A percentile compares a stretch with the other conserved stretches of the same genome.
These are phyloP conservation scores for Hermaeophaga mercurialis DNA, from an alignment of 2,888 invertebrate species.

Conservation along the genomic window DNA sequence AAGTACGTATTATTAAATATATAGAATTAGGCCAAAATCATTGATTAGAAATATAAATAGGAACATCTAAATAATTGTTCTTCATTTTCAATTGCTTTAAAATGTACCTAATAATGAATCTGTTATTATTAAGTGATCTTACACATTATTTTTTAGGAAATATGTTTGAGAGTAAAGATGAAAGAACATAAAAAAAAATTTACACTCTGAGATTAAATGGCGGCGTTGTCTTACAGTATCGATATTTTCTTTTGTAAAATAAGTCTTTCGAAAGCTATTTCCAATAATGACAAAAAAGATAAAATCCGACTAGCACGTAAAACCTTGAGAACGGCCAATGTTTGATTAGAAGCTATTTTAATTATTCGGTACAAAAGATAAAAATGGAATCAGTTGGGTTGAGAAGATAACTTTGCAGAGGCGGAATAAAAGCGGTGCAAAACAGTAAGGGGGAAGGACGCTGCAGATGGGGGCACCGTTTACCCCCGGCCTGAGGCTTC, in stretches of 20 bases:
- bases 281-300: slow-evolving; percentile 7
- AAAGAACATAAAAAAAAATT: too few species aligned
- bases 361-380: slow-evolving; percentile 23
- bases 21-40: too few species aligned
- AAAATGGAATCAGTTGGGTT: slow-evolving; percentile 28
- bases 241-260: slow-evolving; percentile 2
- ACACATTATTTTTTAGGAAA: too few species aligned
- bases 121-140: too few species aligned
- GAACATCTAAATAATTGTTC: too few species aligned
- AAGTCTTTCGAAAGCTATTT: slow-evolving; percentile 5
- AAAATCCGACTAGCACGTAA: slow-evolving; percentile 8
- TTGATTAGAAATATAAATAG: too few species aligned
- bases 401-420: slow-evolving; percentile 30
- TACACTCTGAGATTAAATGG: too few species aligned
- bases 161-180: too few species aligned
- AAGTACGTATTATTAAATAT: too few species aligned
- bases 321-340: slow-evolving; percentile 7
- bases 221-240: too few species aligned
- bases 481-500: slow-evolving; percentile 40
- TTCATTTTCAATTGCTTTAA: too few species aligned
- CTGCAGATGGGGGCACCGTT: slow-evolving; percentile 15
- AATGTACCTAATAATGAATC: too few species aligned
- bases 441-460: slow-evolving; percentile 23
- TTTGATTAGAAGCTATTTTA: slow-evolving; percentile 25
- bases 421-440: slow-evolving; percentile 32